These are phyloP conservation scores for Alectoris magna DNA, from an alignment of 2,797 vertebrate species.

Conservation along the genomic window DNA sequence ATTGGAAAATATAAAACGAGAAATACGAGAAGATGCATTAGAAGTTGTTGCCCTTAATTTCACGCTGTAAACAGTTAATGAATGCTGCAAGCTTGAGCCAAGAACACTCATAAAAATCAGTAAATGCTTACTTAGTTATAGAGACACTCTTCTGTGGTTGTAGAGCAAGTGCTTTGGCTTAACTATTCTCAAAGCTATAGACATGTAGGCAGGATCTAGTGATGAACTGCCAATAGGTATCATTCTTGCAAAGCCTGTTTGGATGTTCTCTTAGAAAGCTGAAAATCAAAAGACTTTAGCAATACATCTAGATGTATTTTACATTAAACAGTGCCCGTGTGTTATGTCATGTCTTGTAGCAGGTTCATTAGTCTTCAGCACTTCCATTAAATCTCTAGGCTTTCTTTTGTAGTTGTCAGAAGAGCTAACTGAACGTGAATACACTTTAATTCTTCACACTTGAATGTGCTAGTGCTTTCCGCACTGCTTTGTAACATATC, in stretches of 20 bases:
- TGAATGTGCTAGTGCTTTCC: background rate
- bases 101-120: background rate
- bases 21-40: slow-evolving; percentile 58
- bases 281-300: background rate
- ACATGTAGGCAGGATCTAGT: background rate
- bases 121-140: background rate
- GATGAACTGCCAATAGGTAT: background rate
- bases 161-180: background rate
- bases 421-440: background rate
- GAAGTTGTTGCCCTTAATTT: slow-evolving; percentile 47
- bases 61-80: slow-evolving; percentile 25
- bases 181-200: background rate
- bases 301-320: background rate
- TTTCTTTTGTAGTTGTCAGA: background rate
- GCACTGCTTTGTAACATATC: background rate
- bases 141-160: background rate
- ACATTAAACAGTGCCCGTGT: background rate
- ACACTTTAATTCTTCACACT: background rate
- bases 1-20: slow-evolving; percentile 59
- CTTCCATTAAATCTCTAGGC: background rate
- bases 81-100: background rate
- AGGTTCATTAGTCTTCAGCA: background rate
- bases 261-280: background rate
- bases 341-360: background rate
- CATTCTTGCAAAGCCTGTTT: background rate